Conservation (phyloP, 2,113 vertebrate genomes). For the Ondatra zibethicus region DNA sequence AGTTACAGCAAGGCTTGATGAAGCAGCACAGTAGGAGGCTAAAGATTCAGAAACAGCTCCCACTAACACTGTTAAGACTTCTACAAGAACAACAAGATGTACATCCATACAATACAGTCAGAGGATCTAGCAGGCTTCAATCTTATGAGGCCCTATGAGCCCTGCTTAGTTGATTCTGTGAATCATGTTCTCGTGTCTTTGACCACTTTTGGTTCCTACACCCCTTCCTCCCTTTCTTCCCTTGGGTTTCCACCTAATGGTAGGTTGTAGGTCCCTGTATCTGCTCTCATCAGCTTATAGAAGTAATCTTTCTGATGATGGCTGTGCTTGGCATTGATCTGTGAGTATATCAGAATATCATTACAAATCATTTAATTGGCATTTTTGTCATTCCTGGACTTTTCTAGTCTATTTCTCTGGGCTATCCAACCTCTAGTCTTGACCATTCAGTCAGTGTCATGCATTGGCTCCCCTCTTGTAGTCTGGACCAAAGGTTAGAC, state of each 20-base stretch:
- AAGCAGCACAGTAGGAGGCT: neutral
- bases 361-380: neutral
- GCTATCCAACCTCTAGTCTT: neutral
- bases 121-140: neutral
- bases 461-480: neutral
- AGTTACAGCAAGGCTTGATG: neutral
- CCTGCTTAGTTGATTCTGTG: neutral
- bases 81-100: neutral
- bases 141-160: neutral
- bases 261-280: neutral
- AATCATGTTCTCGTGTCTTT: neutral
- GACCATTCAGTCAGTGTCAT: neutral
- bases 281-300: neutral
- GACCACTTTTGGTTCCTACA: neutral
- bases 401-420: neutral
- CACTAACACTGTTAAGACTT: neutral
- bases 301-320: neutral
- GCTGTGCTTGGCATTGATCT: neutral
- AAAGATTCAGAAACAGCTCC: neutral
- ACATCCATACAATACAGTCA: neutral
- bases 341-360: neutral
- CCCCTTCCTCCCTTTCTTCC: neutral
- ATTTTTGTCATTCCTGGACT: neutral
- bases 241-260: neutral
- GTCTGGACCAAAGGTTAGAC: neutral